Base-by-base conservation (phyloP, 2,888 invertebrate genomes). In the Ernsta delagoae region DNA sequence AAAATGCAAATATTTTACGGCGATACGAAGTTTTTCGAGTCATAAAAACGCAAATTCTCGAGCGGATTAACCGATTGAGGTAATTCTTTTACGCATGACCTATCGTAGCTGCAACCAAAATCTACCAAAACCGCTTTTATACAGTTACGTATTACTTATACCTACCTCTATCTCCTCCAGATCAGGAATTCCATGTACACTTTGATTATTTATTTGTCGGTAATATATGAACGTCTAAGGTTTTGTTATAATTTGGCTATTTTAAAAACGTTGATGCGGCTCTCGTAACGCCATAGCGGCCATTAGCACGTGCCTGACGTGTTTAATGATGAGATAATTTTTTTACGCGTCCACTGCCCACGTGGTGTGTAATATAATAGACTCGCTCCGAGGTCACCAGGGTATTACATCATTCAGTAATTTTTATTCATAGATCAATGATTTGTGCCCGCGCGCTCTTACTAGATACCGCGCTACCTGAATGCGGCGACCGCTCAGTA, bases 381-480 rank as follows among this genome's bases (percentile, higher is more conserved):
- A 60, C 43, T n/a, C 54, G 60, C 6, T 31, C 59, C 60, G 59
- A 75, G 74, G 75, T 71, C 74, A 57, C 70, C 67, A 73, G n/a
- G 50, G 36, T 41, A 61, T 75, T 75, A 73, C 75, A 64, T 75
- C 74, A 75, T 72, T 34, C 57, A 59, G 60, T 54, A 64, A 67
- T 70, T 71, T 71, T 48, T 65, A 12, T 67, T 61, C 36, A 31
- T 31, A 31, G 31, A 31, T 31, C 31, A 31, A 31, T 31, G 31
- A 3, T 31, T 31, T 1, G 31, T 31, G 1, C 2, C 31, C 31
- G 31, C 31, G 31, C 31, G 31, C 31, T 31, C 4, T 31, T 31
- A 31, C 31, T 31, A 31, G 31, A 31, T 31, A 31, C 31, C 16
- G 16, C 0, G 16, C 16, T 16, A 16, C 16, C 16, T 16, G 16